Evolutionary conservation across 2,113 vertebrate species (phyloP).

Genomic region (Pollimyrus isidori): DNA sequence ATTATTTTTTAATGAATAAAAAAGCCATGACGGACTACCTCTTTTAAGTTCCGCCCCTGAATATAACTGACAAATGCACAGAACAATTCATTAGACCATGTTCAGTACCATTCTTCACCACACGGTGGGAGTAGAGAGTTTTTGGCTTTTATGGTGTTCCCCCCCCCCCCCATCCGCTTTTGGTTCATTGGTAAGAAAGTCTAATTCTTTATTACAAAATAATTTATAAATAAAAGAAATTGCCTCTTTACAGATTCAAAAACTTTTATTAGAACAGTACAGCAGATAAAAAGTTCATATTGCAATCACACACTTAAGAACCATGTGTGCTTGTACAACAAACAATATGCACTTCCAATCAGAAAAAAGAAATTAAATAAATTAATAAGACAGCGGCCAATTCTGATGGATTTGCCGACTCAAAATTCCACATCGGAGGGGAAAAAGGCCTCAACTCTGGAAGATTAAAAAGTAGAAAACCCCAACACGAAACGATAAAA

Average conservation of each 20-base stretch:
- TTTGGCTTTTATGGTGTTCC: background rate
- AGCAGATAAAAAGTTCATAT: slow-evolving; percentile 64
- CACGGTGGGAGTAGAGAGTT: background rate
- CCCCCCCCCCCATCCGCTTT: background rate
- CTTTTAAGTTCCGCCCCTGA: background rate
- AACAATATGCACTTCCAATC: slow-evolving; percentile 37
- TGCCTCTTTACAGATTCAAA: slow-evolving; percentile 31
- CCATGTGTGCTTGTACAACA: slow-evolving; percentile 45
- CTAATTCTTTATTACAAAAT: background rate
- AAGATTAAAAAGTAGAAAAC: slow-evolving; percentile 12
- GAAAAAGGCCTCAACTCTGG: slow-evolving; percentile 23
- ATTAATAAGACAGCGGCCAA: slow-evolving; percentile 22
- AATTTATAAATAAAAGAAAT: background rate
- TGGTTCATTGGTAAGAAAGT: background rate
- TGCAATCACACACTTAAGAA: slow-evolving; percentile 54
- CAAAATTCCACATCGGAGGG: slow-evolving; percentile 2
- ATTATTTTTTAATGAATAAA: too few relatives aligned
- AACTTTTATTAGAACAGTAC: slow-evolving; percentile 62
- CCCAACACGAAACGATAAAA: background rate
- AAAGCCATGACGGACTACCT: background rate
- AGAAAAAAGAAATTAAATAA: slow-evolving; percentile 30
- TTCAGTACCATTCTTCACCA: background rate
- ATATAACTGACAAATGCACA: background rate
- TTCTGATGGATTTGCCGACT: slow-evolving; percentile 9
- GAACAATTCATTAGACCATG: background rate